These are phyloP conservation scores for Tetramorium simillimum DNA, from an alignment of 1,140 invertebrate species.

Conservation along the genomic window DNA sequence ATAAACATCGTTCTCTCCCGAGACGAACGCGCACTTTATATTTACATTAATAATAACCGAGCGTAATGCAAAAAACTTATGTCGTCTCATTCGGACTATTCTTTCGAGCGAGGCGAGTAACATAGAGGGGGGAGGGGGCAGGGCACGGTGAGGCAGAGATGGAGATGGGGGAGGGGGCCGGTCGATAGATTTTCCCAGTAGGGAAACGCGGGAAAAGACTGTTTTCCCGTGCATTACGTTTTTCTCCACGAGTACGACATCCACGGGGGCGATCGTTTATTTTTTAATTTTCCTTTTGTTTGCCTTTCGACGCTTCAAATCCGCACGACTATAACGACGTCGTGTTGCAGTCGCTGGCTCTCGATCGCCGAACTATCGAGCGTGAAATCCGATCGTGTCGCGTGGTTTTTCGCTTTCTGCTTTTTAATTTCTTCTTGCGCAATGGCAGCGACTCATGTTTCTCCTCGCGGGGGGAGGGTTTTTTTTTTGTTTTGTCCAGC, in stretches of 20 bases:
- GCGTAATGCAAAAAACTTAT: constrained; percentile 62
- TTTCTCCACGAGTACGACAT: constrained; percentile 33
- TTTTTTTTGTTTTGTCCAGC: not conserved
- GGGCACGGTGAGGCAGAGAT: not conserved
- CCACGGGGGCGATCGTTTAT: constrained; percentile 52
- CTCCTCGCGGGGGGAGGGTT: not conserved
- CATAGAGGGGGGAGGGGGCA: not conserved
- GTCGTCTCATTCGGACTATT: constrained; percentile 60
- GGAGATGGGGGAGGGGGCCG: not conserved
- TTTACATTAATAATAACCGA: constrained; percentile 60
- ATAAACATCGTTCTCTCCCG: constrained; percentile 60
- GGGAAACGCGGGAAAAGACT: constrained; percentile 55
- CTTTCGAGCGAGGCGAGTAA: constrained; percentile 25
- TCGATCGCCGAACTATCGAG: constrained; percentile 60
- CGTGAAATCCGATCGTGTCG: constrained; percentile 61
- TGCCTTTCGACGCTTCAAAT: constrained; percentile 61
- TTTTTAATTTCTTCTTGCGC: constrained; percentile 58
- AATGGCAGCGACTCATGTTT: constrained; percentile 4
- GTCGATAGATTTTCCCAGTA: constrained; percentile 49
- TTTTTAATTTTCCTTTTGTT: constrained; percentile 62
- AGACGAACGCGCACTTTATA: constrained; percentile 61
- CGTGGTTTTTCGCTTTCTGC: constrained; percentile 61
- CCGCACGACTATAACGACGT: constrained; percentile 57
- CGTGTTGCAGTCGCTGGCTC: constrained; percentile 48
- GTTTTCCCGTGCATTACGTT: constrained; percentile 60